A percentile compares a stretch with the other conserved stretches of the same genome.
Evolutionary conservation across 1,140 invertebrate genomes (phyloP).

Genomic region (Colletes latitarsis): DNA sequence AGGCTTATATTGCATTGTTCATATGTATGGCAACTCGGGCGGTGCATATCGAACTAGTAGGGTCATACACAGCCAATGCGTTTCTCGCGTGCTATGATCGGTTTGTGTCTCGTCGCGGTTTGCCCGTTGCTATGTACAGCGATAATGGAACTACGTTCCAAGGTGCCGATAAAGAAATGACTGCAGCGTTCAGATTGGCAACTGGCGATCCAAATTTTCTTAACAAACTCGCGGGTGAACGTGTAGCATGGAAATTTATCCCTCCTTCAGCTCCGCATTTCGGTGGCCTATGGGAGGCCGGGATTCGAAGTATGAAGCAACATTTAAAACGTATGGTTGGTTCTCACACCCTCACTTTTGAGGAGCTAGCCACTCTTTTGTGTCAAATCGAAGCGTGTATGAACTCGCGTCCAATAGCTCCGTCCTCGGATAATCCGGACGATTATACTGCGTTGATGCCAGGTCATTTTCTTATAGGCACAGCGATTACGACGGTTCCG

Average conservation of each 20-base stretch:
- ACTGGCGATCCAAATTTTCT: neutral
- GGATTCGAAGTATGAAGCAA: no score
- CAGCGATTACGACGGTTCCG: slow-evolving; percentile 32
- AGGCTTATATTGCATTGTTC: no score
- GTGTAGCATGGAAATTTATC: no score
- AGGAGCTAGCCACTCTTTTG: no score
- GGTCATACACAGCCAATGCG: no score
- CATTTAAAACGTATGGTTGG: no score
- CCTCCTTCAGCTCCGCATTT: no score
- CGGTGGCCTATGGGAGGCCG: no score
- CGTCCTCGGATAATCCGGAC: neutral
- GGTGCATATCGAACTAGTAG: no score
- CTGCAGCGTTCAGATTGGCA: neutral
- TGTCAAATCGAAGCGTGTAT: slow-evolving; percentile 25
- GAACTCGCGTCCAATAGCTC: slow-evolving; percentile 4
- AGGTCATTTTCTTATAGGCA: slow-evolving; percentile 29
- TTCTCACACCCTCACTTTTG: no score
- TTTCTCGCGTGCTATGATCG: neutral
- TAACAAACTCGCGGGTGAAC: slow-evolving; percentile 44
- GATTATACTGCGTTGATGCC: slow-evolving; percentile 7
- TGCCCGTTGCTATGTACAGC: neutral
- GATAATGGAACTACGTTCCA: neutral
- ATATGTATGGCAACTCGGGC: no score
- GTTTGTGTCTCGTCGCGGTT: neutral
- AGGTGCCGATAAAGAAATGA: neutral